phyloP scores from a whole-genome alignment of 2,113 vertebrate genomes.

The Oxyruncus cristatus region DNA sequence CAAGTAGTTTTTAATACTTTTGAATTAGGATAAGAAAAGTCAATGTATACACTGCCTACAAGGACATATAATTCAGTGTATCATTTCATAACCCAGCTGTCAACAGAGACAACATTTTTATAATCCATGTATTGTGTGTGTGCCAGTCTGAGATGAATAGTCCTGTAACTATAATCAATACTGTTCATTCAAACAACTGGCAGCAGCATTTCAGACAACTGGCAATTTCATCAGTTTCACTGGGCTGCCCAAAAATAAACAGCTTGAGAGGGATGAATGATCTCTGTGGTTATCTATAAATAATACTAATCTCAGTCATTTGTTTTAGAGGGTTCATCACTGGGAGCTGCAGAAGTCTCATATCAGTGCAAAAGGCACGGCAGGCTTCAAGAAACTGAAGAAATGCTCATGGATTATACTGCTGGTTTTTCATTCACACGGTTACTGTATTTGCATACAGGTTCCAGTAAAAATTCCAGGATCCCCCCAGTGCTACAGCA shows the following conservation, averaged over 20 bases:
- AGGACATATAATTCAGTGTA: conserved; percentile 56
- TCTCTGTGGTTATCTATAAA: conserved; percentile 52
- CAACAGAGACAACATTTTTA: conserved; percentile 47
- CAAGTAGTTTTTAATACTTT: conserved; percentile 50
- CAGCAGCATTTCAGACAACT: conserved; percentile 71
- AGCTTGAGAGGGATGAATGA: conserved; percentile 57
- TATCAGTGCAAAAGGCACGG: neutral
- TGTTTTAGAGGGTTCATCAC: conserved; percentile 36
- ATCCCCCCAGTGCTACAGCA: neutral
- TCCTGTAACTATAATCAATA: conserved; percentile 68
- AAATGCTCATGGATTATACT: neutral
- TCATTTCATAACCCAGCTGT: conserved; percentile 61
- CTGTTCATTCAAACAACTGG: conserved; percentile 69
- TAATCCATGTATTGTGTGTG: conserved; percentile 36
- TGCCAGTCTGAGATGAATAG: conserved; percentile 66
- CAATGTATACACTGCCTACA: conserved; percentile 32
- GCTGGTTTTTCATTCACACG: neutral
- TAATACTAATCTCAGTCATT: conserved; percentile 56
- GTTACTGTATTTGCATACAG: neutral
- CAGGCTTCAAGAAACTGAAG: neutral
- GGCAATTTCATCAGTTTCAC: conserved; percentile 67
- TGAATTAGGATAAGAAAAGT: conserved; percentile 49
- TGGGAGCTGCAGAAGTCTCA: neutral
- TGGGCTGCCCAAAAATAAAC: conserved; percentile 66
- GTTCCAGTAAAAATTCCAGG: neutral